Percentiles rank a stretch among this genome's conserved stretches.
phyloP scores from a whole-genome alignment of 2,113 vertebrate genomes.

The Lycocorax pyrrhopterus region DNA sequence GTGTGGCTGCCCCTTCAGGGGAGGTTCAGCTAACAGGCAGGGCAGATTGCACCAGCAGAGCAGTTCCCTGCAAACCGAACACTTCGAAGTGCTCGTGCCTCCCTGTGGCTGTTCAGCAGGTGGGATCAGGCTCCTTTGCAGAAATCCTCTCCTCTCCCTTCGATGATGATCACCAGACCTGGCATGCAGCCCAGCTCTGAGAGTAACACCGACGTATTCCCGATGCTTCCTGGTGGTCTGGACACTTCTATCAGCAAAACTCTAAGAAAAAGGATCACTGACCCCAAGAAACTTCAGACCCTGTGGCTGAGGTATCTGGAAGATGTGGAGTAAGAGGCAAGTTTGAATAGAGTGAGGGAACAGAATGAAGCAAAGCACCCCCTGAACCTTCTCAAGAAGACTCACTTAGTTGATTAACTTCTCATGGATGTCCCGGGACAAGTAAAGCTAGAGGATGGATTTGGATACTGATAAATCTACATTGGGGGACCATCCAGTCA shows the following conservation, averaged over 20 bases:
- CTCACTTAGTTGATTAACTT: not conserved
- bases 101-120: not conserved
- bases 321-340: not conserved
- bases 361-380: not conserved
- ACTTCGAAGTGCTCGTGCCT: not conserved
- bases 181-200: fast-evolving
- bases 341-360: not conserved
- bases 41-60: not conserved
- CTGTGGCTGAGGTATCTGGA: not conserved
- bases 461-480: not conserved
- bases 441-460: not conserved
- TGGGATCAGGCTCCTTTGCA: not conserved
- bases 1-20: not conserved
- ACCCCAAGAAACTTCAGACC: not conserved
- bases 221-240: not conserved
- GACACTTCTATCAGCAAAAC: not conserved
- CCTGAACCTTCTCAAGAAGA: not conserved
- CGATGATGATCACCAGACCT: fast-evolving
- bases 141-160: not conserved
- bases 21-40: not conserved
- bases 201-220: not conserved
- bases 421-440: not conserved
- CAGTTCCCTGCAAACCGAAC: not conserved
- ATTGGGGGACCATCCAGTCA: not conserved
- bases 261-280: not conserved